A percentile compares a stretch with the other conserved stretches of the same genome.
These are phyloP conservation scores for Drosophila insularis DNA, from an alignment of 1,140 invertebrate species.

Conservation along the genomic window DNA sequence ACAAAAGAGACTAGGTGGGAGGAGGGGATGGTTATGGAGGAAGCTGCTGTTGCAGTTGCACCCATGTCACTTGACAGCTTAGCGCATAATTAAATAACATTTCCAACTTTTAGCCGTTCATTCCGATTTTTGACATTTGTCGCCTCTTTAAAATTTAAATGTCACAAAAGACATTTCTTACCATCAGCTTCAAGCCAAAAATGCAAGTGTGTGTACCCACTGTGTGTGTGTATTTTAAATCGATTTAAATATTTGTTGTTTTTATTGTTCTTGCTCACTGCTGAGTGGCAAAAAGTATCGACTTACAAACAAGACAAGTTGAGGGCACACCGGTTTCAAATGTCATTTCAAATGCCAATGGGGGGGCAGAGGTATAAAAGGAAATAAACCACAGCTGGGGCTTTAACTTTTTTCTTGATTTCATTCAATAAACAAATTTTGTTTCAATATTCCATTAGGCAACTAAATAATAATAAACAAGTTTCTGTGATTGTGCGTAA, in stretches of 20 bases:
- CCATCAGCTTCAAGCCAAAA: constrained; percentile 10
- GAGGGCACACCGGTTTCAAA: constrained; percentile 13
- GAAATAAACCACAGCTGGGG: not conserved
- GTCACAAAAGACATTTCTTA: constrained; percentile 34
- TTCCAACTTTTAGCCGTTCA: constrained; percentile 18
- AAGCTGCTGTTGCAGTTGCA: constrained; percentile 35
- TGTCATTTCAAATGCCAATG: constrained; percentile 7
- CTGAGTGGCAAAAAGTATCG: constrained; percentile 43
- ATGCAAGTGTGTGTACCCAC: constrained; percentile 36
- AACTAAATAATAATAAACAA: too few species aligned
- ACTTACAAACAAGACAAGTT: constrained; percentile 40
- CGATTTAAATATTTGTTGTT: constrained; percentile 39
- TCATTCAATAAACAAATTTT: not conserved
- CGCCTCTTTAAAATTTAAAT: constrained; percentile 52
- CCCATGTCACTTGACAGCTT: constrained; percentile 78
- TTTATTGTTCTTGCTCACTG: not conserved
- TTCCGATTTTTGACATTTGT: constrained; percentile 52
- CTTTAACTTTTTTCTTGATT: not conserved
- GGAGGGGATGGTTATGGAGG: not conserved
- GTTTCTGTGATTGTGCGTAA: too few species aligned
- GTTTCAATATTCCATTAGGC: not conserved
- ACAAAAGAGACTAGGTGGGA: constrained; percentile 5
- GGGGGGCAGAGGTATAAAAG: not conserved
- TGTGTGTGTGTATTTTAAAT: constrained; percentile 42
- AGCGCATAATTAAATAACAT: constrained; percentile 75